Evolutionary conservation across 2,888 invertebrate species (phyloP).

Genomic region (Ornithoptera priamus): DNA sequence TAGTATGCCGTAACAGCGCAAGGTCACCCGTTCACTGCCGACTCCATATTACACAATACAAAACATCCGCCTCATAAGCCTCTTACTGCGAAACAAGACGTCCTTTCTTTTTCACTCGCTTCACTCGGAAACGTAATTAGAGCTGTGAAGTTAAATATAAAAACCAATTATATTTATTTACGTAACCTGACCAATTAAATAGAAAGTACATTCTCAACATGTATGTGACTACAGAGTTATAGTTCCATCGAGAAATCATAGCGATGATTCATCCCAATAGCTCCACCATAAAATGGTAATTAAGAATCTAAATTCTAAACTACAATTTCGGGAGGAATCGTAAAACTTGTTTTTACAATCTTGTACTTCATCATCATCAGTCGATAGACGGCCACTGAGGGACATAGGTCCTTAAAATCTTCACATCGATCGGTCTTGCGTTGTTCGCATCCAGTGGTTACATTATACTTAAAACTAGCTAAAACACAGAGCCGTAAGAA

Average conservation of each 20-base stretch:
- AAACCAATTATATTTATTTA: not conserved
- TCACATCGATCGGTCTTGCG: too few relatives aligned
- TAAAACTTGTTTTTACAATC: too few relatives aligned
- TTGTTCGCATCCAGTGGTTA: too few relatives aligned
- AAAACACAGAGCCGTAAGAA: too few relatives aligned
- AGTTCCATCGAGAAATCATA: not conserved
- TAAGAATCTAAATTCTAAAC: too few relatives aligned
- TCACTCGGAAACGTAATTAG: slow-evolving; percentile 2
- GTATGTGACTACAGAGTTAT: not conserved
- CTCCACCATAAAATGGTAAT: too few relatives aligned
- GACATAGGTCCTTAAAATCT: too few relatives aligned
- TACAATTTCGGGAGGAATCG: too few relatives aligned
- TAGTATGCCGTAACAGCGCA: slow-evolving; percentile 35
- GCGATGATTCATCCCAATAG: not conserved
- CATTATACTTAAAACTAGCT: too few relatives aligned
- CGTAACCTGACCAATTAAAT: not conserved
- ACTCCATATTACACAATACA: slow-evolving; percentile 24
- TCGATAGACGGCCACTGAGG: not conserved
- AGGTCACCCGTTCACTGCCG: slow-evolving; percentile 61
- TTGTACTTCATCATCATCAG: not conserved
- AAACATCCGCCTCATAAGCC: slow-evolving; percentile 24
- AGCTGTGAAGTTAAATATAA: not conserved
- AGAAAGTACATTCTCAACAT: not conserved
- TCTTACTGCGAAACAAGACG: slow-evolving; percentile 1
- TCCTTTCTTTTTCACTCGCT: not conserved